A percentile compares a stretch with the other conserved stretches of the same genome.
phyloP scores from a whole-genome alignment of 2,888 invertebrate species.

The Saturnia japonica region DNA sequence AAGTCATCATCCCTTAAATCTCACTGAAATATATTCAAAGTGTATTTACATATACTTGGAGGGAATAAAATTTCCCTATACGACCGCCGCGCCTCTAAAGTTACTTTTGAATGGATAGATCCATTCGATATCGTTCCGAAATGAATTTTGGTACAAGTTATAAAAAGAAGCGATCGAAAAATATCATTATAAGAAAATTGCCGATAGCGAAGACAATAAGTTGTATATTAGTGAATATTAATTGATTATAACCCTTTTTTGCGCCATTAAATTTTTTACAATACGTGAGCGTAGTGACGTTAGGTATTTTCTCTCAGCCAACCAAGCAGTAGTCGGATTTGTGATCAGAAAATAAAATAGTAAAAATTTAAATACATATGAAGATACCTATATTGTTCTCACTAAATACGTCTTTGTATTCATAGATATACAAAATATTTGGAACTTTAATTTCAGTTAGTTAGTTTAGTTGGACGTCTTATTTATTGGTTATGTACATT shows the following conservation, averaged over 20 bases:
- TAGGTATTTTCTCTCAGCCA: no score
- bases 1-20: not conserved
- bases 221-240: not conserved
- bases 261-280: no score
- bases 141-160: constrained; percentile 13
- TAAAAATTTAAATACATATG: no score
- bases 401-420: no score
- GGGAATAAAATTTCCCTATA: constrained; percentile 7
- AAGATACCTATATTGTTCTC: no score
- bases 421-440: no score
- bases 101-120: constrained; percentile 5
- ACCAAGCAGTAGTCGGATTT: no score
- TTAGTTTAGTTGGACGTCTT: no score
- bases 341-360: no score
- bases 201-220: not conserved
- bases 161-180: not conserved
- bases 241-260: not conserved
- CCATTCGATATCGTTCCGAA: not conserved
- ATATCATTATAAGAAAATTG: not conserved
- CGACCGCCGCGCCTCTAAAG: not conserved
- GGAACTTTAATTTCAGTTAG: no score
- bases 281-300: no score
- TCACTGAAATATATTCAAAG: not conserved
- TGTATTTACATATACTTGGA: not conserved
- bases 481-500: no score